Conservation (phyloP, 2,113 vertebrate species). For the Camarhynchus parvulus region DNA sequence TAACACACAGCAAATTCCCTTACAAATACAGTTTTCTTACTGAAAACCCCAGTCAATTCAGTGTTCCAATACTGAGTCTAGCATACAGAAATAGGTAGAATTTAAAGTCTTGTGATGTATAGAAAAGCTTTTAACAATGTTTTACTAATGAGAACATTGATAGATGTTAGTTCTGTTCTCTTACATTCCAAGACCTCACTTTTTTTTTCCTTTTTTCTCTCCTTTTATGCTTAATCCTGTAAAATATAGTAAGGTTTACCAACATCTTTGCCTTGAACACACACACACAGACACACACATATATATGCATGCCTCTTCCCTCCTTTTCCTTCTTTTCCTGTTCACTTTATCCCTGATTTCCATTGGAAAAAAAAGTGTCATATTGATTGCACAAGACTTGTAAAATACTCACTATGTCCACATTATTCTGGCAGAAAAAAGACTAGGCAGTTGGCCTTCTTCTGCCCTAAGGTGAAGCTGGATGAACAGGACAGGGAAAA, state of each 20-base stretch:
- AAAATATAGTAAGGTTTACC: not conserved
- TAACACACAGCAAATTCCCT: not conserved
- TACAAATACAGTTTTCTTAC: not conserved
- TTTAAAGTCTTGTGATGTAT: not conserved
- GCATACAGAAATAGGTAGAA: not conserved
- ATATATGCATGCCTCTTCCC: not conserved
- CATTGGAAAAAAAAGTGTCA: not conserved
- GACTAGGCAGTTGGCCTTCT: not conserved
- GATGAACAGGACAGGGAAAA: not conserved
- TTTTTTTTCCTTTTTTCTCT: not conserved
- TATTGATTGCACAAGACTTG: not conserved
- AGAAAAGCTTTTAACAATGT: not conserved
- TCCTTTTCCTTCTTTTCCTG: not conserved
- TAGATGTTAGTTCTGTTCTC: not conserved
- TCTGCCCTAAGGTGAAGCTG: not conserved
- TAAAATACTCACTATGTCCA: not conserved
- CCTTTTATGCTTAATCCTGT: not conserved
- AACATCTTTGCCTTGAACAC: not conserved
- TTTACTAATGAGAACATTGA: not conserved
- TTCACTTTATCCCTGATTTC: not conserved
- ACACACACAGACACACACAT: not conserved
- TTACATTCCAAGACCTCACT: not conserved
- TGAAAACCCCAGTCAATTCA: not conserved
- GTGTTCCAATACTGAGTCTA: not conserved
- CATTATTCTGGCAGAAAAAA: not conserved